Percentiles rank a stretch among this genome's conserved stretches.
These are phyloP conservation scores for Suillia variegata DNA, from an alignment of 2,888 invertebrate species.

Conservation along the genomic window DNA sequence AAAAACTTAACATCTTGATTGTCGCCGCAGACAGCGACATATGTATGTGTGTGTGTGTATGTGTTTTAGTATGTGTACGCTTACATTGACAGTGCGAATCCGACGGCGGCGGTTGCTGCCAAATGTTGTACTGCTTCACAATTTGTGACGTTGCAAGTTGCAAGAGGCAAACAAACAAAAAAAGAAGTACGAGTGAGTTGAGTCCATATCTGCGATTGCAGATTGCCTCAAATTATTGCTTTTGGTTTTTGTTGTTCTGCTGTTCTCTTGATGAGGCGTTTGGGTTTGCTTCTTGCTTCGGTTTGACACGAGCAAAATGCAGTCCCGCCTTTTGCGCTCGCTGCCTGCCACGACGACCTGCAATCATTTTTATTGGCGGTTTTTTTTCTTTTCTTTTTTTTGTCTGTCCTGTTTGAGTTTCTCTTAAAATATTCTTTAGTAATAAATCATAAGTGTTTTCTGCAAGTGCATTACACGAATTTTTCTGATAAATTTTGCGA, in stretches of 20 bases:
- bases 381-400: constrained; percentile 10
- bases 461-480: constrained; percentile 41
- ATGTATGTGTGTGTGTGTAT: neutral
- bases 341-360: neutral
- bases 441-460: constrained; percentile 49
- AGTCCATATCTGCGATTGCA: neutral
- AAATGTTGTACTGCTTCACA: neutral
- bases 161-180: too few species aligned
- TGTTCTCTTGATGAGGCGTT: too few species aligned
- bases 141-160: neutral
- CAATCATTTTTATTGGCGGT: constrained; percentile 5
- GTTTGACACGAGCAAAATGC: neutral
- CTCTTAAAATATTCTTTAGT: constrained; percentile 14
- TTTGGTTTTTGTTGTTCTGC: too few species aligned
- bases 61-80: neutral
- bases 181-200: too few species aligned
- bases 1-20: constrained; percentile 17
- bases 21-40: too few species aligned
- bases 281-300: neutral
- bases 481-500: constrained; percentile 27
- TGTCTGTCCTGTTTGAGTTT: constrained; percentile 30
- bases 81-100: too few species aligned
- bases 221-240: neutral
- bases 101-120: neutral
- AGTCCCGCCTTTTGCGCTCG: too few species aligned